Conservation (phyloP, 1,140 invertebrate species). For the Trichonephila inaurata region DNA sequence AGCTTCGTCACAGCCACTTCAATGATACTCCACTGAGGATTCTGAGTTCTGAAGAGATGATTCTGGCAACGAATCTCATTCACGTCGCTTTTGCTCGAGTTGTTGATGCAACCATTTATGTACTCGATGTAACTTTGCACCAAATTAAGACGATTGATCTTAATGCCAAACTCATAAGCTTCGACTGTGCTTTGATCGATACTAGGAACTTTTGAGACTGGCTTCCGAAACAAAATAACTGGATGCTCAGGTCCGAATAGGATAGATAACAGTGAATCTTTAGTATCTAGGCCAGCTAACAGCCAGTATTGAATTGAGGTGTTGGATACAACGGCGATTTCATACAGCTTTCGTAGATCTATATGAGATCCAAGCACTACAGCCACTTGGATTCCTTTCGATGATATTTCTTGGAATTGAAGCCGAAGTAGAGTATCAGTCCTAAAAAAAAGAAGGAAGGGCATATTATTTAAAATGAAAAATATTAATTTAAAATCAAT, state of each 20-base stretch:
- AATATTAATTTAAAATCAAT: too few relatives aligned
- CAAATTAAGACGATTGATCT: slow-evolving; percentile 46
- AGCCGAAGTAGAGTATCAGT: neutral
- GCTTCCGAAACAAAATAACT: slow-evolving; percentile 30
- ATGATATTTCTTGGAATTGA: slow-evolving; percentile 29
- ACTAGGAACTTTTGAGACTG: slow-evolving; percentile 5
- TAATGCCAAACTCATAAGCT: slow-evolving; percentile 17
- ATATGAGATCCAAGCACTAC: slow-evolving; percentile 42
- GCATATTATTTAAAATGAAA: neutral
- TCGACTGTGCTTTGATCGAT: slow-evolving; percentile 23
- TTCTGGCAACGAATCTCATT: slow-evolving; percentile 4
- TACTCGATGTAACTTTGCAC: slow-evolving; percentile 41
- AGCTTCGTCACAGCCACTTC: slow-evolving; percentile 14
- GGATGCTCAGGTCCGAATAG: slow-evolving; percentile 55
- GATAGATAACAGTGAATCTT: neutral
- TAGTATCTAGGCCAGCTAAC: slow-evolving; percentile 23
- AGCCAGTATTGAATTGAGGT: slow-evolving; percentile 57
- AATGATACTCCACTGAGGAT: slow-evolving; percentile 32
- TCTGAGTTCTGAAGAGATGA: neutral
- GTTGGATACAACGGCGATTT: neutral
- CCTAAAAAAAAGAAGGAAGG: neutral
- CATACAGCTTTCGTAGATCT: slow-evolving; percentile 14
- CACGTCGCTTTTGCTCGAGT: neutral
- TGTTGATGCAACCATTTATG: neutral
- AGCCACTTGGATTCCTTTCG: slow-evolving; percentile 27